Percentiles rank a stretch among this genome's conserved stretches.
Evolutionary conservation across 2,888 invertebrate genomes (phyloP).

Genomic region (Trachelus troglodyta): DNA sequence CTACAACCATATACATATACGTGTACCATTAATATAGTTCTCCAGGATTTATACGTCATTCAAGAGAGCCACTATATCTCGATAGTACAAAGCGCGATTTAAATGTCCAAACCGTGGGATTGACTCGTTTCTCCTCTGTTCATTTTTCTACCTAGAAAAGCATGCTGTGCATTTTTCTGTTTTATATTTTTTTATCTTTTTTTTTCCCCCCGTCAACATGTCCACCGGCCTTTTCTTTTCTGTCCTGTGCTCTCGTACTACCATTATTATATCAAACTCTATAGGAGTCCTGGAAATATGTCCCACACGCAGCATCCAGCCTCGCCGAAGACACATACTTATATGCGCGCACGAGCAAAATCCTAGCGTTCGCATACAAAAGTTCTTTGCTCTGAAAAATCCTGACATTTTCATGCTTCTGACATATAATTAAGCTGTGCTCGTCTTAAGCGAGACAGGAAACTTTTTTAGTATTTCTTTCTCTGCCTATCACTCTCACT

Average conservation of each 20-base stretch:
- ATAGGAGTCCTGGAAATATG: not conserved
- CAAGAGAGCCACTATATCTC: not conserved
- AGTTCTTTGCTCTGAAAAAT: not conserved
- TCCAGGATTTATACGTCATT: not conserved
- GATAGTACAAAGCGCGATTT: not conserved
- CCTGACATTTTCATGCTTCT: not conserved
- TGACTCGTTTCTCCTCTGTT: not conserved
- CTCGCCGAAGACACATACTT: not conserved
- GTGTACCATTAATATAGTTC: too few relatives aligned
- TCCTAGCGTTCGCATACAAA: not conserved
- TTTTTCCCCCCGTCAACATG: not conserved
- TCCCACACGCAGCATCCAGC: not conserved
- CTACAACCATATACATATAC: too few relatives aligned
- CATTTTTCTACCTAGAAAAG: not conserved
- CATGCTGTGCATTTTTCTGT: not conserved
- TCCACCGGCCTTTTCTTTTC: not conserved
- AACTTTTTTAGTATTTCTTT: not conserved
- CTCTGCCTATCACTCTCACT: not conserved
- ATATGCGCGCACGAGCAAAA: not conserved
- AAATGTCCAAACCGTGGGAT: not conserved
- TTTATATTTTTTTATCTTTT: not conserved
- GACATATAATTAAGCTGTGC: slow-evolving; percentile 1
- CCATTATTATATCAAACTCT: not conserved
- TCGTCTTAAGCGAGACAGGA: not conserved
- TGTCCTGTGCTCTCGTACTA: not conserved